Evolutionary conservation across 2,797 vertebrate species (phyloP), one percentile per base, ranked within the genome.

Genomic region (Pseudomugil tenellus): DNA sequence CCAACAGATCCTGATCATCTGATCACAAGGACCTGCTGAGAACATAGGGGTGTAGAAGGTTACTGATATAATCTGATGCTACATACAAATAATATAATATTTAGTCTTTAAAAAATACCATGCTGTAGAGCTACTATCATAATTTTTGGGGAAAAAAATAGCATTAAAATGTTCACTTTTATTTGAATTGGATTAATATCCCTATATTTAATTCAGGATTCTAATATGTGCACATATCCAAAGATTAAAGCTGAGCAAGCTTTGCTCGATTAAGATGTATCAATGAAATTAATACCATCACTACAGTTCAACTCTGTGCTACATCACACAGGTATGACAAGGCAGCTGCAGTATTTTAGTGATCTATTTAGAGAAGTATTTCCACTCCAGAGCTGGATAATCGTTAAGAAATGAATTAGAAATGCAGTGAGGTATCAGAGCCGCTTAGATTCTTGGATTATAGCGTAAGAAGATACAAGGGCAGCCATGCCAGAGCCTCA

Each of bases 401-500:
- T 92, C 88, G 70, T 90, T 92, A 83, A 77, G 68, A 94, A 93
- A 88, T 81, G 70, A 92, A 88, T 92, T 90, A 92, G 74, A 87
- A 72, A 63, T 63, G 63, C 60, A 52, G 74, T 88, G 88, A 92
- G 80, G 88, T 86, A 90, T 91, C 82, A 78, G 81, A 69, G 54
- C 64, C 13, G 75, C 84, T 71, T 73, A 60, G 63, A 80, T 85
- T 82, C 81, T 83, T 79, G 58, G 83, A 80, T 90, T 76, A 80
- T 66, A 75, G 79, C 86, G 91, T 86, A 91, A 91, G 86, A 72
- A 63, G 89, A 91, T 88, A 85, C 83, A 63, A 78, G 90, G 81
- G 81, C 79, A 87, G 55, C 66, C 78, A 34, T 63, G 77, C 76
- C 2, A 13, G 55, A 80, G 78, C 72, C 87, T 64, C 19, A 17